These are phyloP conservation scores for Xylota sylvarum DNA, from an alignment of 2,888 invertebrate species.

Conservation along the genomic window DNA sequence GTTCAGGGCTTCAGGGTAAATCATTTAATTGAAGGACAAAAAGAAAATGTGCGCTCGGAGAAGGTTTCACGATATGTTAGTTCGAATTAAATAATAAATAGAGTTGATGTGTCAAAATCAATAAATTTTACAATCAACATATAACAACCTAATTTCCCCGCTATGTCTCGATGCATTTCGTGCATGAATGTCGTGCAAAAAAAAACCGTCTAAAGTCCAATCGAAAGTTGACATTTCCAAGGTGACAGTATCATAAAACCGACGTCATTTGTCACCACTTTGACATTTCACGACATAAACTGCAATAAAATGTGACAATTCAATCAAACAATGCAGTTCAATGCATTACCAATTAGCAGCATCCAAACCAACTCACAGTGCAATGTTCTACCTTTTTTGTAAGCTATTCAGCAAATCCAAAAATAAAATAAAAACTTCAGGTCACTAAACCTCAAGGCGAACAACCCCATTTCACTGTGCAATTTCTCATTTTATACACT, in stretches of 20 bases:
- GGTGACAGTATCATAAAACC: background rate
- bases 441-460: conserved; percentile 66
- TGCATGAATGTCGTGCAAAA: background rate
- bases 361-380: background rate
- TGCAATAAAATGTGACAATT: background rate
- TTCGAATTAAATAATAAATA: no score
- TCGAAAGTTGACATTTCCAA: background rate
- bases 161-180: background rate
- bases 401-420: conserved; percentile 8
- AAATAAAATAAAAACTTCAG: conserved; percentile 34
- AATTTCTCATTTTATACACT: conserved; percentile 29
- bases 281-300: background rate
- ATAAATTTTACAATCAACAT: no score
- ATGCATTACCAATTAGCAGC: conserved; percentile 1
- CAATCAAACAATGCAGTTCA: background rate
- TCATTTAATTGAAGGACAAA: no score
- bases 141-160: no score
- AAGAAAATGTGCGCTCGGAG: no score
- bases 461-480: conserved; percentile 52
- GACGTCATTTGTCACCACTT: background rate
- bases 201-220: background rate
- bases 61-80: no score
- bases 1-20: no score
- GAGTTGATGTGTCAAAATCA: no score
- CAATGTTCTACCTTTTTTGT: conserved; percentile 1